Base-by-base conservation (phyloP, 2,113 vertebrate species). In the Patagioenas fasciata region DNA sequence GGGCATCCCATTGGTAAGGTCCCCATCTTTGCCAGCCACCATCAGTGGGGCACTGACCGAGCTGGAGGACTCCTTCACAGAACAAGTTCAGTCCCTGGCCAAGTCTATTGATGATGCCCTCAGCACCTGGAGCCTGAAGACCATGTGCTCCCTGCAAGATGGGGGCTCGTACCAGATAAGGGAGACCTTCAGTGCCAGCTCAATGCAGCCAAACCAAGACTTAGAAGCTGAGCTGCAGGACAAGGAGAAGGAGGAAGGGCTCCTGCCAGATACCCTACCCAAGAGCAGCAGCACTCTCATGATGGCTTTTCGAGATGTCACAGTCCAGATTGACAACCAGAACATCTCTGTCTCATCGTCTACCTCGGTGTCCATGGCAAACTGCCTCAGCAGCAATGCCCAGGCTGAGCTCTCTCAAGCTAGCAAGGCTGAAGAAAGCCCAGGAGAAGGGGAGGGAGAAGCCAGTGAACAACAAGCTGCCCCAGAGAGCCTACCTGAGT, bases 241-340 rank as follows among this genome's bases (percentile, higher is more conserved):
- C 44, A 96, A 98, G 15, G 96, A 98, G 12, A 98, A 98, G 79
- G 98, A 98, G 6, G 95, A 98, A 21, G 96, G 97, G 51, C 80
- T 93, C 5, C 81, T 96, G 60, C 77, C 98, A 8, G 97, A 98
- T 24, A 98, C 98, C 48, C 82, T 99, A 75, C 98, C 99, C 28
- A 99, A 98, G 89, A 99, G 99, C 64, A 98, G 99, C 95, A 98
- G 99, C 95, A 99, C 99, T 12, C 98, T 99, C 90, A 99, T 99
- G 98, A 99, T 99, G 99, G 99, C 99, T 85, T 99, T 99, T 98
- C 98, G 99, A 82, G 99, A 99, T 5, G 99, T 99, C 93, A 99
- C 99, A 0, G 99, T 99, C 84, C 99, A 99, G 97, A 99, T 99
- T 0, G 99, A 99, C 98, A 99, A 98, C 97, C 99, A 99, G 94